phyloP scores from a whole-genome alignment of 1,140 invertebrate genomes.

The Lucilia sericata region DNA sequence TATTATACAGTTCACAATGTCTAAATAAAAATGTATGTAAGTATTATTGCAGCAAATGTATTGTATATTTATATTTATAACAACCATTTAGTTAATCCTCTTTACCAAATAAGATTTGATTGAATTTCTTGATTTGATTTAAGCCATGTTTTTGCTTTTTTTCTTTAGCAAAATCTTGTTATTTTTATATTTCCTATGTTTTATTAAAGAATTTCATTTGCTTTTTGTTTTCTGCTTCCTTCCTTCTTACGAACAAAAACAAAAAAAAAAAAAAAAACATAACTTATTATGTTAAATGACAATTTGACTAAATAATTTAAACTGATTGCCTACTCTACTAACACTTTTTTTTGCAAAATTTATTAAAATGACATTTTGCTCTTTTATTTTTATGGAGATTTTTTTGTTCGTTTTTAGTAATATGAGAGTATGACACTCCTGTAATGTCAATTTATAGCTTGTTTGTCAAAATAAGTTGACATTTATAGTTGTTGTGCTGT shows the following conservation, averaged over 20 bases:
- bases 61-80: too few relatives aligned
- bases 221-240: background rate
- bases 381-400: too few relatives aligned
- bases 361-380: background rate
- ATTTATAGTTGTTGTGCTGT: background rate
- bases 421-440: background rate
- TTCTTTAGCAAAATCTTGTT: background rate
- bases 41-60: background rate
- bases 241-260: too few relatives aligned
- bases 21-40: background rate
- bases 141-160: background rate
- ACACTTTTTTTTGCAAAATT: background rate
- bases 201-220: background rate
- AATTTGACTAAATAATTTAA: too few relatives aligned
- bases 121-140: background rate
- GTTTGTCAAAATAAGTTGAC: constrained; percentile 12
- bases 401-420: too few relatives aligned
- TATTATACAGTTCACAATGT: background rate
- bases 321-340: background rate
- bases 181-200: background rate
- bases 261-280: too few relatives aligned
- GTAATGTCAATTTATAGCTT: background rate
- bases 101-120: constrained; percentile 10
- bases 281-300: too few relatives aligned
- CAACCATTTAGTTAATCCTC: constrained; percentile 11